Percentiles rank a stretch among this genome's conserved stretches.
Conservation (phyloP, 1,140 invertebrate species). For the Drosophila nigrodunni region DNA sequence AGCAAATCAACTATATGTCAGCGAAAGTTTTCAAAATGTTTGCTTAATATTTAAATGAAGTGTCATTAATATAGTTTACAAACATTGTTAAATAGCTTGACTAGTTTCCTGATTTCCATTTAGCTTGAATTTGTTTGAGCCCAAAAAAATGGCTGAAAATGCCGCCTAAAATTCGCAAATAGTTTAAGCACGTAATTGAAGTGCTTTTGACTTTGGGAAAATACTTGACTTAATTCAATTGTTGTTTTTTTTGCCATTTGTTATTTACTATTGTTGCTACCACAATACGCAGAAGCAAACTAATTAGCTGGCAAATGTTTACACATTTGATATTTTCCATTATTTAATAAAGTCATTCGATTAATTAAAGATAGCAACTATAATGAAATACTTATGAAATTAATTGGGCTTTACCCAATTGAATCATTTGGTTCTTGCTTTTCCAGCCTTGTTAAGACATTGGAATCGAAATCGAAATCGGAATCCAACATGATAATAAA, state of each 20-base stretch:
- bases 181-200: slow-evolving; percentile 6
- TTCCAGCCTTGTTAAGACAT: slow-evolving; percentile 5
- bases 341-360: slow-evolving; percentile 16
- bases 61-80: too few relatives aligned
- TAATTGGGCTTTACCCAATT: slow-evolving; percentile 34
- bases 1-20: neutral
- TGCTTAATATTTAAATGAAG: too few relatives aligned
- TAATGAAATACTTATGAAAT: slow-evolving; percentile 17
- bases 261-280: neutral
- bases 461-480: neutral
- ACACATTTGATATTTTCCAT: slow-evolving; percentile 29
- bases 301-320: slow-evolving; percentile 28
- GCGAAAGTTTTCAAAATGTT: too few relatives aligned
- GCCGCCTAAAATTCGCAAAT: slow-evolving; percentile 5
- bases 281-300: slow-evolving; percentile 6
- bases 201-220: slow-evolving; percentile 18
- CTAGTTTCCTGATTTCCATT: too few relatives aligned
- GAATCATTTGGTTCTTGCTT: neutral
- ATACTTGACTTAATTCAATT: slow-evolving; percentile 12
- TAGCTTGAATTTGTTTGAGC: too few relatives aligned
- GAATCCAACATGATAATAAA: neutral
- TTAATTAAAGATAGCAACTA: slow-evolving; percentile 20
- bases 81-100: too few relatives aligned
- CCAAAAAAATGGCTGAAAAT: neutral
- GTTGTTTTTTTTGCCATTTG: neutral